Evolutionary conservation across 2,888 invertebrate genomes (phyloP), one percentile per base, ranked within the genome.

Genomic region (Heterodera filipjevi): DNA sequence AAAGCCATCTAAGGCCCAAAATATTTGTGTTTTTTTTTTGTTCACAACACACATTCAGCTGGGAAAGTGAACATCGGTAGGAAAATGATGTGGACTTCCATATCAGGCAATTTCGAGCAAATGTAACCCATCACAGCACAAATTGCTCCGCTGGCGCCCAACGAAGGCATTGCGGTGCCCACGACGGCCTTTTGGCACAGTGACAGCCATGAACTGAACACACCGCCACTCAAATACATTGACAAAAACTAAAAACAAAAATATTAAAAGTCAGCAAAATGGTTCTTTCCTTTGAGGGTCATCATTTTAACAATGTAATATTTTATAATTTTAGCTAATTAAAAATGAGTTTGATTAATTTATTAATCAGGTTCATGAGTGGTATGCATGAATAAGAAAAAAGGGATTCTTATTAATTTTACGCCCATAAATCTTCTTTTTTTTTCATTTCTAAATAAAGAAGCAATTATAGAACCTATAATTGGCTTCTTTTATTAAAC

Each of bases 121-220:
- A 95, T 93, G 89, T 93, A 95, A 35, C 94, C 94, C 80, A 98
- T 90, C 73, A 97, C 92, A 35, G 94, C 93, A 93, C 96, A 94
- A 85, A 98, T 94, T 74, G 97, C 96, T 80, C 98, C 98, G 49
- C 96, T 96, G 81, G 97, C 97, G 89, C 97, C 97, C 82, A 98
- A 92, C 71, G 96, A 95, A 64, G 94, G 92, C 68, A 94, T 93
- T 64, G 93, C 92, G 86, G 93, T 92, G 80, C 92, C 92, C 5
- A 92, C 91, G 2, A 92, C 86, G 22, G 93, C 92, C 91, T 95
- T 96, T 90, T 93, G 93, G 0, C 93, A 84, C 86, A 94, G 93
- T 91, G 96, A 96, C 44, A 93, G 92, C 83, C 96, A 93, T 86
- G 95, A 95, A 77, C 96, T 86, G 32, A 85, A 82, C 10, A 85